Conservation (phyloP, 2,797 vertebrate species). For the Gymnoscopelus braueri region DNA sequence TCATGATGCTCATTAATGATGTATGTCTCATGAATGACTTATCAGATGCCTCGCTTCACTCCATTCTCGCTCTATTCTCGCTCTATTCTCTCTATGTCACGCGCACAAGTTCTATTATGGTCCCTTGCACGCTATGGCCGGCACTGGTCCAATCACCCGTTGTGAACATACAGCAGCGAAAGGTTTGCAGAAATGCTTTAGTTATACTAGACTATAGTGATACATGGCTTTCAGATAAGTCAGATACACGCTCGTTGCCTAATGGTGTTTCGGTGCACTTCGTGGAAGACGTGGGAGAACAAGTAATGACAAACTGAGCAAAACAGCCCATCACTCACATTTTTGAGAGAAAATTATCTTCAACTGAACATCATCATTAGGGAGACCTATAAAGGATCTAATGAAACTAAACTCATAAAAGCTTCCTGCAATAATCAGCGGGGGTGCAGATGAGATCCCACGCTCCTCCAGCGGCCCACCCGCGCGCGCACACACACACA, state of each 20-base stretch:
- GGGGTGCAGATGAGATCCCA: slow-evolving; percentile 66
- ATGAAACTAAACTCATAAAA: slow-evolving; percentile 68
- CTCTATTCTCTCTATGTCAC: slow-evolving; percentile 35
- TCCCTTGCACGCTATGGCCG: slow-evolving; percentile 57
- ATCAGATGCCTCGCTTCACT: slow-evolving; percentile 68
- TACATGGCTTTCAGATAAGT: slow-evolving; percentile 38
- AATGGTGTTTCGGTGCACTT: background rate
- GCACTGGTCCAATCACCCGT: slow-evolving; percentile 37
- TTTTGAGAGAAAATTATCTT: slow-evolving; percentile 40
- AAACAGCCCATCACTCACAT: slow-evolving; percentile 40
- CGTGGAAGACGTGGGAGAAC: slow-evolving; percentile 42
- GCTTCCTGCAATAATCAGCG: slow-evolving; percentile 60
- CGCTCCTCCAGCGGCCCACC: slow-evolving; percentile 14
- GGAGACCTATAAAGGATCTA: slow-evolving; percentile 54
- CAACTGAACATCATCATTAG: slow-evolving; percentile 61
- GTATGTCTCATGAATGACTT: slow-evolving; percentile 83
- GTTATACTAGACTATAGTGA: slow-evolving; percentile 6
- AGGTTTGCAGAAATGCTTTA: too few relatives aligned
- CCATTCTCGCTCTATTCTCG: slow-evolving; percentile 43
- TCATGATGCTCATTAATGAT: slow-evolving; percentile 88
- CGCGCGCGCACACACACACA: background rate
- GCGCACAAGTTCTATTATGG: slow-evolving; percentile 46
- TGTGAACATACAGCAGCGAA: slow-evolving; percentile 29
- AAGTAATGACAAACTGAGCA: slow-evolving; percentile 31
- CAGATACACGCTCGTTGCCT: slow-evolving; percentile 24